phyloP scores from a whole-genome alignment of 2,888 invertebrate species.

The Deilephila elpenor region DNA sequence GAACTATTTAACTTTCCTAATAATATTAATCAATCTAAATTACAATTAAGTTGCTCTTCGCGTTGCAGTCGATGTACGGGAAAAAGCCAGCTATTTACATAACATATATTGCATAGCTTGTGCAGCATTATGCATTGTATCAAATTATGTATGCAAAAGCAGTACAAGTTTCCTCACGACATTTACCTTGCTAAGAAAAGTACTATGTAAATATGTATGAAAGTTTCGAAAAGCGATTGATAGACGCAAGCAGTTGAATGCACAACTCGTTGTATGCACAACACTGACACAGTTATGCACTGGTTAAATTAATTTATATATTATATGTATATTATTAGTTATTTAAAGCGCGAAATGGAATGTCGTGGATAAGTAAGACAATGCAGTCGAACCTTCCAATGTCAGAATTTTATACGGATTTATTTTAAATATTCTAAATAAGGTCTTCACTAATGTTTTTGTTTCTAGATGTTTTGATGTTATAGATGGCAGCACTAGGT shows the following conservation, averaged over 20 bases:
- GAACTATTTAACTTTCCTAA: too few species aligned
- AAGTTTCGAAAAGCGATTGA: constrained; percentile 21
- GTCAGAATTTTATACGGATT: background rate
- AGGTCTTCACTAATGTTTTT: too few species aligned
- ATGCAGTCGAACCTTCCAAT: background rate
- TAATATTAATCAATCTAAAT: background rate
- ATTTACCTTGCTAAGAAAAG: constrained; percentile 23
- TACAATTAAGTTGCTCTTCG: background rate
- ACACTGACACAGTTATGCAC: constrained; percentile 15
- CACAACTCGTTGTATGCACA: constrained; percentile 23
- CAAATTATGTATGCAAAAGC: constrained; percentile 11
- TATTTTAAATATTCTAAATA: background rate
- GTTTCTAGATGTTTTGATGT: too few species aligned
- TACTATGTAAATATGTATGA: constrained; percentile 26
- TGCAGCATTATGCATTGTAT: background rate
- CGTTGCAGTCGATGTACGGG: background rate
- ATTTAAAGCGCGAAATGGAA: too few species aligned
- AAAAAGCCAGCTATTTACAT: background rate
- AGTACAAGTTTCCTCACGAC: constrained; percentile 16
- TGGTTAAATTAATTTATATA: constrained; percentile 6
- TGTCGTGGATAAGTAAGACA: background rate
- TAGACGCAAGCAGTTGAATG: constrained; percentile 11
- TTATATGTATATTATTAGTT: background rate
- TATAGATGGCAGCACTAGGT: too few species aligned
- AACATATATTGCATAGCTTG: background rate